These are phyloP conservation scores for Xiphophorus birchmanni DNA, from an alignment of 2,797 vertebrate genomes.

Conservation along the genomic window DNA sequence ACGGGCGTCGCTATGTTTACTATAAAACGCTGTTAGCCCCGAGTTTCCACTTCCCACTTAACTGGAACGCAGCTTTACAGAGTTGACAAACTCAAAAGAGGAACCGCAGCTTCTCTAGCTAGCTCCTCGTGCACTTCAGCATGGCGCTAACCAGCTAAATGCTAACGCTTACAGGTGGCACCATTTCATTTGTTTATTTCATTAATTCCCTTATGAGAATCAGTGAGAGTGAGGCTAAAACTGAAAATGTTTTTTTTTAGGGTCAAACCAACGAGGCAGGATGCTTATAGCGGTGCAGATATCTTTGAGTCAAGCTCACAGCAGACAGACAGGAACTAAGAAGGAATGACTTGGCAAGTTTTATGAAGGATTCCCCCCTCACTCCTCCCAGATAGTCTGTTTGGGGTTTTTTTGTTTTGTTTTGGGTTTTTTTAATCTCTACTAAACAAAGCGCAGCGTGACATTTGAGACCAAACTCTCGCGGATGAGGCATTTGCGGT, in stretches of 20 bases:
- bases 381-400: neutral
- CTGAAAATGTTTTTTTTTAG: neutral
- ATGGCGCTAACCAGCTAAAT: neutral
- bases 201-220: neutral
- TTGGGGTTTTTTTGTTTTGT: too few relatives aligned
- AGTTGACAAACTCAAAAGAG: neutral
- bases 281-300: neutral
- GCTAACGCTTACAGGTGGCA: neutral
- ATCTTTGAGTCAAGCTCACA: neutral
- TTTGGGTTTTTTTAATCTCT: too few relatives aligned
- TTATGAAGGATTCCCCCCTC: neutral
- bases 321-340: neutral
- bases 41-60: too few relatives aligned
- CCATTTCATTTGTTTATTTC: neutral
- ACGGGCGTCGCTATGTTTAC: too few relatives aligned
- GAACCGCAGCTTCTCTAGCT: too few relatives aligned
- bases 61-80: neutral
- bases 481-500: conserved; percentile 29
- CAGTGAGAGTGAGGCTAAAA: neutral
- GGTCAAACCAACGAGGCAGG: neutral
- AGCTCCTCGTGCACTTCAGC: neutral
- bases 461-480: conserved; percentile 6
- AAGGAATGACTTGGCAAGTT: neutral
- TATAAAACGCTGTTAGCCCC: too few relatives aligned
- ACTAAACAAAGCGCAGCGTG: neutral